Evolutionary conservation across 2,113 vertebrate species (phyloP).

Genomic region (Sigmodon hispidus): DNA sequence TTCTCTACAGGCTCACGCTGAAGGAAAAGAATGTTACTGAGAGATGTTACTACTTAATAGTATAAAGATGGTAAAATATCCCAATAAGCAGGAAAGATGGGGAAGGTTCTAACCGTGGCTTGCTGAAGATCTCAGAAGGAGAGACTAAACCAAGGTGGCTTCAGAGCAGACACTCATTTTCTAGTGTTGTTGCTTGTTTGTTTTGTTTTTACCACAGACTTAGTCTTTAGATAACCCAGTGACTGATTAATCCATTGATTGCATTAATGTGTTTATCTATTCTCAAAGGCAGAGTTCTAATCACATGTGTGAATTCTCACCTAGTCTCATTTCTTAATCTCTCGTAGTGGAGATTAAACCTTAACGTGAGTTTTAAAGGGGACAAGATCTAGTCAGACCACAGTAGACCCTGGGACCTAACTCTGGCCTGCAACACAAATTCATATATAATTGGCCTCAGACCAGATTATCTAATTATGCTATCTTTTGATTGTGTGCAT

Average conservation of each 20-base stretch:
- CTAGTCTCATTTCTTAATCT: not conserved
- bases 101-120: not conserved
- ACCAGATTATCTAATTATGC: too few species aligned
- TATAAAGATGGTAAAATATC: not conserved
- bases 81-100: not conserved
- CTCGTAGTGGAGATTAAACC: not conserved
- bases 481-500: not conserved
- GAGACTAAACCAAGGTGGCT: too few species aligned
- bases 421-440: not conserved
- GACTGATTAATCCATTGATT: not conserved
- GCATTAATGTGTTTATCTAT: not conserved
- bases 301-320: not conserved
- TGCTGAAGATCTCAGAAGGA: not conserved
- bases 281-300: not conserved
- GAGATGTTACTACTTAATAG: not conserved
- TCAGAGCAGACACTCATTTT: not conserved
- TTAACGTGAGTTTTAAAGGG: not conserved
- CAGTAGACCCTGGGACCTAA: not conserved
- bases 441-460: not conserved
- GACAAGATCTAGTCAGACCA: not conserved
- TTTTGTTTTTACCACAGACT: not conserved
- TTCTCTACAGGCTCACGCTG: not conserved
- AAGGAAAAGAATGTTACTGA: not conserved
- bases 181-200: not conserved
- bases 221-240: not conserved